A percentile compares a stretch with the other conserved stretches of the same genome.
phyloP scores from a whole-genome alignment of 2,797 vertebrate genomes.

The Smutsia gigantea region DNA sequence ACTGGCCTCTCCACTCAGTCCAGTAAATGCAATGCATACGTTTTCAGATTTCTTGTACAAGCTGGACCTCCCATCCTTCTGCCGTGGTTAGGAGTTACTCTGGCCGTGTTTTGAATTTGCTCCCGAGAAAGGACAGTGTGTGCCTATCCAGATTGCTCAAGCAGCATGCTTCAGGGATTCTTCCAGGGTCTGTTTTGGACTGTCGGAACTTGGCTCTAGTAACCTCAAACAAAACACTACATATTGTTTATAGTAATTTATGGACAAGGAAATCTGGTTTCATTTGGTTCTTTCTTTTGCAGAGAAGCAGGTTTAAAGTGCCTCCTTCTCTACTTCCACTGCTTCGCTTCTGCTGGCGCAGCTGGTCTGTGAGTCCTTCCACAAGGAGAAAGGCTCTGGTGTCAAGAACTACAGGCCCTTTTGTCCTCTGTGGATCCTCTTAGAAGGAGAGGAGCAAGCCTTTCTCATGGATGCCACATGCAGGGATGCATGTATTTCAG shows the following conservation, averaged over 20 bases:
- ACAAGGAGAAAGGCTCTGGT: not conserved
- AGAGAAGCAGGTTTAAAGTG: constrained; percentile 7
- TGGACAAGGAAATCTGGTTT: constrained; percentile 59
- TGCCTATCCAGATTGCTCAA: not conserved
- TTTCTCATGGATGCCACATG: not conserved
- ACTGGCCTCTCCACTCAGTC: not conserved
- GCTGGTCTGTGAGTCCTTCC: not conserved
- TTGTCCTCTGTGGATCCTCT: not conserved
- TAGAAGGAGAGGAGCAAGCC: not conserved
- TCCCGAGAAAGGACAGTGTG: constrained; percentile 57
- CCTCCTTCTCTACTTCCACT: constrained; percentile 1
- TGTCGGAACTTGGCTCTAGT: constrained; percentile 52
- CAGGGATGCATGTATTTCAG: not conserved
- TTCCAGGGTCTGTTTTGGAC: constrained; percentile 62
- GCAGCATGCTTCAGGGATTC: not conserved
- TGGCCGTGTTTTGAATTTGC: constrained; percentile 29
- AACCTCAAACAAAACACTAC: constrained; percentile 58
- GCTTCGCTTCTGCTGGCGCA: not conserved
- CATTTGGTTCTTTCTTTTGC: not conserved
- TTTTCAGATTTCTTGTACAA: not conserved
- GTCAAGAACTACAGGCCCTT: not conserved
- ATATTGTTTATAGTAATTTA: constrained; percentile 65
- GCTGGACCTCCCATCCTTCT: not conserved
- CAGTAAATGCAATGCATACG: not conserved
- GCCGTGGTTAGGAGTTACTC: not conserved